A percentile compares a stretch with the other conserved stretches of the same genome.
phyloP scores from a whole-genome alignment of 1,140 invertebrate genomes.

The Pseudomyrmex flavicornis region DNA sequence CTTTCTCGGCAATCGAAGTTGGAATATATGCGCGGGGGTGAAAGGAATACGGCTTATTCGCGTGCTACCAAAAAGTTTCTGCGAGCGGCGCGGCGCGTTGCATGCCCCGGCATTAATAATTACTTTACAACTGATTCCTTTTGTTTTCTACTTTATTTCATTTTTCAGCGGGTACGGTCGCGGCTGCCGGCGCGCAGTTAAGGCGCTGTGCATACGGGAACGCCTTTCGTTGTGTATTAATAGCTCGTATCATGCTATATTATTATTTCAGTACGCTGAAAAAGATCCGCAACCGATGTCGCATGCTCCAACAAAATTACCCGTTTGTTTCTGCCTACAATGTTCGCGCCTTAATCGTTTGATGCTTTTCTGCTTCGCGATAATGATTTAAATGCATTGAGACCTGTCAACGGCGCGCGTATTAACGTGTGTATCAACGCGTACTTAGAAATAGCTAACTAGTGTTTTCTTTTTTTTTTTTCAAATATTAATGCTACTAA shows the following conservation, averaged over 20 bases:
- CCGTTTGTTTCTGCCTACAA: slow-evolving; percentile 40
- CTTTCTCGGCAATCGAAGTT: slow-evolving; percentile 79
- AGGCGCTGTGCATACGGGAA: slow-evolving; percentile 57
- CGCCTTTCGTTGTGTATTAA: slow-evolving; percentile 62
- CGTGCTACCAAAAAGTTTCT: slow-evolving; percentile 83
- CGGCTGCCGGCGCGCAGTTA: slow-evolving; percentile 30
- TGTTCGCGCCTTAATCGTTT: slow-evolving; percentile 48
- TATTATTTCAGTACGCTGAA: slow-evolving; percentile 48
- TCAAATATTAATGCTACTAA: neutral
- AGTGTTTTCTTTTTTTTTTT: neutral
- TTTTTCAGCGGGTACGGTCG: slow-evolving; percentile 63
- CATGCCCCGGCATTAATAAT: slow-evolving; percentile 84
- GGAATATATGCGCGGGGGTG: slow-evolving; percentile 73
- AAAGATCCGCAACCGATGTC: slow-evolving; percentile 41
- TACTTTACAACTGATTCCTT: slow-evolving; percentile 84
- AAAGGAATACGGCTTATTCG: slow-evolving; percentile 85
- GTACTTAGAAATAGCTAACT: neutral
- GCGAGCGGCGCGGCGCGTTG: slow-evolving; percentile 77
- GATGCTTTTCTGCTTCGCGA: slow-evolving; percentile 42
- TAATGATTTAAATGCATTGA: slow-evolving; percentile 37
- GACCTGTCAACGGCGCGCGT: neutral
- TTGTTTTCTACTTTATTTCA: slow-evolving; percentile 77
- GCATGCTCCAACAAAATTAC: slow-evolving; percentile 48
- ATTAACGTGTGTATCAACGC: neutral
- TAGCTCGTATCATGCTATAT: slow-evolving; percentile 46